Conservation (phyloP, 2,797 vertebrate genomes). For the Holocentrus rufus region DNA sequence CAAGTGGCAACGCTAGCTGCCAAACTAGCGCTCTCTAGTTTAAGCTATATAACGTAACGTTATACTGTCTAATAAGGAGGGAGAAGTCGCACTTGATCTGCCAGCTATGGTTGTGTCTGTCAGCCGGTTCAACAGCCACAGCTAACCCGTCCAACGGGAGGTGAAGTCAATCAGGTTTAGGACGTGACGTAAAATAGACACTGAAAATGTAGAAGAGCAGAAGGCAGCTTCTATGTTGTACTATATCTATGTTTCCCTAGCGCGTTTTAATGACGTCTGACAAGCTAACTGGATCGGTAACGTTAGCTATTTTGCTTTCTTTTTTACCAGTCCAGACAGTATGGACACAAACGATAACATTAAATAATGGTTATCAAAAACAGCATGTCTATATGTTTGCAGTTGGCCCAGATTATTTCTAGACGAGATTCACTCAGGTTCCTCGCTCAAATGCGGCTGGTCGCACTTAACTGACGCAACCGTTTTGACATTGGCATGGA, state of each 20-base stretch:
- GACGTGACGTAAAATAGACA: slow-evolving; percentile 25
- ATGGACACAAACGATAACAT: neutral
- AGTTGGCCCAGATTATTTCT: neutral
- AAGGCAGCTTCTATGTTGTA: slow-evolving; percentile 14
- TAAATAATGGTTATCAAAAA: neutral
- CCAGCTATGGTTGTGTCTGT: slow-evolving; percentile 9
- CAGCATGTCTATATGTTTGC: rapidly evolving
- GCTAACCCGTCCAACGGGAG: slow-evolving; percentile 59
- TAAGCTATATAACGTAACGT: neutral
- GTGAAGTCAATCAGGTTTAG: slow-evolving; percentile 9
- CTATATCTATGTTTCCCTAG: slow-evolving; percentile 6
- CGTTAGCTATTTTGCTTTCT: neutral
- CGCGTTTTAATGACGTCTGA: slow-evolving; percentile 38
- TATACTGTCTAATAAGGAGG: too few relatives aligned
- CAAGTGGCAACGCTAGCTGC: neutral
- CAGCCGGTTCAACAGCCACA: slow-evolving; percentile 60
- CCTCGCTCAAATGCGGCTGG: slow-evolving; percentile 11
- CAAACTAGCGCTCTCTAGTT: neutral
- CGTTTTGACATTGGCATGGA: slow-evolving; percentile 73
- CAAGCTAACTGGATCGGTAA: neutral
- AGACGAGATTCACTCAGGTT: neutral
- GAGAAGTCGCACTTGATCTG: neutral
- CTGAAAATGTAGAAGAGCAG: slow-evolving; percentile 2
- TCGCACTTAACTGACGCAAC: slow-evolving; percentile 62
- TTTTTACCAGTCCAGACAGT: neutral